A percentile compares a stretch with the other conserved stretches of the same genome.
Evolutionary conservation across 2,113 vertebrate species (phyloP).

Genomic region (Ciconia boyciana): DNA sequence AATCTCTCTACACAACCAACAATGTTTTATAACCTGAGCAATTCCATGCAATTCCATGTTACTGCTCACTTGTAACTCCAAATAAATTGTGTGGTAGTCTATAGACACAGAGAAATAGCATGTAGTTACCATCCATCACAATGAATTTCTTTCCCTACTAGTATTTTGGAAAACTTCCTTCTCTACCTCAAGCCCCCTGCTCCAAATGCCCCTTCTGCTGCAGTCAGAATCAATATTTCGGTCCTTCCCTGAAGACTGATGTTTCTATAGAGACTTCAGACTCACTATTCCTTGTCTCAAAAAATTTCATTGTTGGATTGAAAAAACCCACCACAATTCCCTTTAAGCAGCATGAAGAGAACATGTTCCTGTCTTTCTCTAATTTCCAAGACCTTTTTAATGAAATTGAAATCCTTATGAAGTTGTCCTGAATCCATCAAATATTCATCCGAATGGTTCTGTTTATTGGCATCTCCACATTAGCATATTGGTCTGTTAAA

Average conservation of each 20-base stretch:
- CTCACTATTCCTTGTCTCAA: neutral
- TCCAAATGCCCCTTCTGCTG: neutral
- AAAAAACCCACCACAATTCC: neutral
- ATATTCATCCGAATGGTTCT: neutral
- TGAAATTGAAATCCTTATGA: neutral
- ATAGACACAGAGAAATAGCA: neutral
- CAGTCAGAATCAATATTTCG: neutral
- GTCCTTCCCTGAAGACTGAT: neutral
- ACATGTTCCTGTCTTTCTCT: neutral
- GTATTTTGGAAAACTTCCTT: neutral
- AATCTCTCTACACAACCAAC: neutral
- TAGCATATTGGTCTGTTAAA: neutral
- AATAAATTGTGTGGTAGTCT: too few relatives aligned
- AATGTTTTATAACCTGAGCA: neutral
- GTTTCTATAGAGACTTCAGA: neutral
- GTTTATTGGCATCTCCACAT: slow-evolving; percentile 13
- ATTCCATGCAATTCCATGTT: neutral
- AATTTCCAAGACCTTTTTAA: neutral
- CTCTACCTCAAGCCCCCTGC: neutral
- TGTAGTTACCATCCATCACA: neutral
- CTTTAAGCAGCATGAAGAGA: neutral
- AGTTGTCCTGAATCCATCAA: neutral
- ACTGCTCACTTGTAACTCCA: neutral
- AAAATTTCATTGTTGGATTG: neutral
- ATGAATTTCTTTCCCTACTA: neutral